A percentile compares a stretch with the other conserved stretches of the same genome.
These are phyloP conservation scores for Chrysomela aeneicollis DNA, from an alignment of 2,888 invertebrate species.

Conservation along the genomic window DNA sequence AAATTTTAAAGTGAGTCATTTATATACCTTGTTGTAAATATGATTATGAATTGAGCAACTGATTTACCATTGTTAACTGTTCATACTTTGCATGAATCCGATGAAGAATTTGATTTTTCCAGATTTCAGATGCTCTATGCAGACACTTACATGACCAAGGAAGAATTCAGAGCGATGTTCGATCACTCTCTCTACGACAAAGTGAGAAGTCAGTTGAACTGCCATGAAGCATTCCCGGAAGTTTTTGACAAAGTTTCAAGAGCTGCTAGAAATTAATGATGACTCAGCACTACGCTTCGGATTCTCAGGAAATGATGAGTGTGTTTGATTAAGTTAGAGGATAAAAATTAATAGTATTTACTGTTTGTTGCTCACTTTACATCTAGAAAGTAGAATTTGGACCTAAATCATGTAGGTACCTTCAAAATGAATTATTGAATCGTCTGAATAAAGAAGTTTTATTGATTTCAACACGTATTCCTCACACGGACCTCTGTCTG, in stretches of 20 bases:
- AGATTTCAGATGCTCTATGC: slow-evolving; percentile 88
- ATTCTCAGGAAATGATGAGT: neutral
- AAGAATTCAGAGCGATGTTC: slow-evolving; percentile 83
- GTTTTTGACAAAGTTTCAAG: slow-evolving; percentile 79
- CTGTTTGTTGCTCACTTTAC: neutral
- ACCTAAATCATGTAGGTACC: neutral
- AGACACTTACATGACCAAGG: slow-evolving; percentile 76
- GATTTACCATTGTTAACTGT: no score
- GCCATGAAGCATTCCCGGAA: slow-evolving; percentile 79
- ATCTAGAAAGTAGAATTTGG: neutral
- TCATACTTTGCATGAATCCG: no score
- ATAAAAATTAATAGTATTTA: neutral
- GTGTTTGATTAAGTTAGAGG: neutral
- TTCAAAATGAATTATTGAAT: no score
- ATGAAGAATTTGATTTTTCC: slow-evolving; percentile 37
- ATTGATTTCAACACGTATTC: no score
- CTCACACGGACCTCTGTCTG: no score
- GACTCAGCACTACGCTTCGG: neutral
- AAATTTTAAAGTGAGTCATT: no score
- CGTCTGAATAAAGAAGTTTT: no score
- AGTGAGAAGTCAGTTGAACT: slow-evolving; percentile 67
- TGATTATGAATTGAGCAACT: no score
- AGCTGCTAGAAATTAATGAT: slow-evolving; percentile 59
- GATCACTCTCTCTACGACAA: slow-evolving; percentile 78
- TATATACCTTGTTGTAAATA: no score